Base-by-base conservation (phyloP, 2,888 invertebrate genomes). In the Nomada hirtipes region DNA sequence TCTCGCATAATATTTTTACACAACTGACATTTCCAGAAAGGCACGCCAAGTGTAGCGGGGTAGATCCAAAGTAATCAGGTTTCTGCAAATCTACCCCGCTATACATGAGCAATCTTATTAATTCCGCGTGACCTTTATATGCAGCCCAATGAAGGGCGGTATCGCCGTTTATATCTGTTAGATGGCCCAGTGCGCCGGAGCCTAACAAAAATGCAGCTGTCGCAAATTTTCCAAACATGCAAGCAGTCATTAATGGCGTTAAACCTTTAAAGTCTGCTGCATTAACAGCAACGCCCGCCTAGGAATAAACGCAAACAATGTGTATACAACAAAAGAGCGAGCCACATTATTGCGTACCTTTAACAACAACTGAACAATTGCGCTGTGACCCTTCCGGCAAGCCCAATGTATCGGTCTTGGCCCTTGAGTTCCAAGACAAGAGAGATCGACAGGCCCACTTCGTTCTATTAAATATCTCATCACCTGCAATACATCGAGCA, bases 351-450 rank as follows among this genome's bases (percentile, higher is more conserved):
- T 23, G 18, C 26, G 15, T 88, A 95, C 95, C 92, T 95, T 94
- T 10, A 95, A 91, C 64, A 96, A 91, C 70, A 95, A 93, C 94
- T 98, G 98, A 7, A 98, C 98, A 23, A 98, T 96, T 0, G 97
- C 97, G 0, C 98, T 97, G 92, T 98, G 98, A 0, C 98, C 98
- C 93, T 98, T 98, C 55, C 98, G 96, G 91, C 98, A 98, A 0
- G 98, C 98, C 98, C 98, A 98, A 92, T 98, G 98, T 84, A 98
- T 98, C 0, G 98, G 98, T 42, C 97, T 95, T 0, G 98, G 98
- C 0, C 98, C 98, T 94, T 98, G 97, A 1, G 97, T 98, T 65
- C 98, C 98, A 67, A 98, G 94, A 89, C 98, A 98, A 0, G 98
- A 97, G 57, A 98, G 95, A 94, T 98, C 98, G 9, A 98, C 96